These are phyloP conservation scores for Apostichopus japonicus DNA, from an alignment of 35 echinoderm and acorn worm species.

Conservation along the genomic window DNA sequence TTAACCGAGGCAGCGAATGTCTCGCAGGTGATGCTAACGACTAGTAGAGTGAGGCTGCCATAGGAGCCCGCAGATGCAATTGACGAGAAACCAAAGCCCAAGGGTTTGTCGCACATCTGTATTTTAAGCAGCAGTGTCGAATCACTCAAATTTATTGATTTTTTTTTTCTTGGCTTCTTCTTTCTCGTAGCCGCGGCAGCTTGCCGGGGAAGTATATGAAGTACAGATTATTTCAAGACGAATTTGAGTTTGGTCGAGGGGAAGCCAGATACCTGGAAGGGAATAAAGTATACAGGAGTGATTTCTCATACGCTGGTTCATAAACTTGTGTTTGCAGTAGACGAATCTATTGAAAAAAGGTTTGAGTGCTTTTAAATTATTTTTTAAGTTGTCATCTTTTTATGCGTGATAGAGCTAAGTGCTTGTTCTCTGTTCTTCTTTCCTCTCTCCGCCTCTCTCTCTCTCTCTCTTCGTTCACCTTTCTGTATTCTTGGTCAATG, in stretches of 20 bases:
- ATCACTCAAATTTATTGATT: constrained; percentile 28
- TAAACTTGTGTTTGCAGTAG: not conserved
- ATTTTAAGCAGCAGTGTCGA: constrained; percentile 24
- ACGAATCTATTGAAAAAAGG: no score
- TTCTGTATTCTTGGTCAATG: no score
- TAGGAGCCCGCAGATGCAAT: not conserved
- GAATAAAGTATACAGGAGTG: not conserved
- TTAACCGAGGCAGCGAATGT: not conserved
- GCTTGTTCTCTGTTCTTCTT: no score
- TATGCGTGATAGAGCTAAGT: no score
- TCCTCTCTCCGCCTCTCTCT: no score
- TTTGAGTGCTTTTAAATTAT: no score
- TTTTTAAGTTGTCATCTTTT: no score
- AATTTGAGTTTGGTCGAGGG: not conserved
- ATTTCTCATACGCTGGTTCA: not conserved
- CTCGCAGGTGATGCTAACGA: constrained; percentile 31
- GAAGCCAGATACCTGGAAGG: not conserved
- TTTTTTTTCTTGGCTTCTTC: not conserved
- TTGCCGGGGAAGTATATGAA: not conserved
- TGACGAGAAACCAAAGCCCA: not conserved
- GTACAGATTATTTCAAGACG: not conserved
- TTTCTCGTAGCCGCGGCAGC: not conserved
- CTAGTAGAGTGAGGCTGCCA: not conserved
- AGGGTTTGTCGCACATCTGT: constrained; percentile 4
- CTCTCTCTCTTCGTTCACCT: no score